These are phyloP conservation scores for Saturnia pavonia DNA, from an alignment of 2,888 invertebrate species.

Conservation along the genomic window DNA sequence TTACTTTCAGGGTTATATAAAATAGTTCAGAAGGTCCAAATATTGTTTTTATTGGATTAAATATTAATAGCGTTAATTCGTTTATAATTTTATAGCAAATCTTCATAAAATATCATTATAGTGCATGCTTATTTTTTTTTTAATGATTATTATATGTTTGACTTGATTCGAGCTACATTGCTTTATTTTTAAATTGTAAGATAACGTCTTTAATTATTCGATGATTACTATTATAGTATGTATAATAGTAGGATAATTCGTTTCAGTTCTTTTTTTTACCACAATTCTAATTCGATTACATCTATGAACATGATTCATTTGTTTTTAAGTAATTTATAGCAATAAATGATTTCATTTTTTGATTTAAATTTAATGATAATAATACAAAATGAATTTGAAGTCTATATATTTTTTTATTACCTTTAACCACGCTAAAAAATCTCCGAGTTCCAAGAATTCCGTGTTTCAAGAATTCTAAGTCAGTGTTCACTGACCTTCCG, in stretches of 20 bases:
- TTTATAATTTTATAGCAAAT: not conserved
- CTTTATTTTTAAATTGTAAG: too few species aligned
- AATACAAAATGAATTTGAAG: not conserved
- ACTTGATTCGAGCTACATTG: too few species aligned
- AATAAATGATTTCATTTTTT: too few species aligned
- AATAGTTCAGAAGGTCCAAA: not conserved
- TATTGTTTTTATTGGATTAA: not conserved
- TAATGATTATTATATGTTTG: too few species aligned
- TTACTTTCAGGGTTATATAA: constrained; percentile 34
- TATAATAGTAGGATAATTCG: too few species aligned
- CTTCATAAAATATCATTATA: too few species aligned
- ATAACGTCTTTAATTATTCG: too few species aligned
- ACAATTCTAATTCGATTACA: not conserved
- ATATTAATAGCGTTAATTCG: not conserved
- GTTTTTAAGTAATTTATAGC: not conserved
- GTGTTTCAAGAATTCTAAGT: not conserved
- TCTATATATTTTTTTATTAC: not conserved
- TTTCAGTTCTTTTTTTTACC: not conserved
- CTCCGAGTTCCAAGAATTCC: not conserved
- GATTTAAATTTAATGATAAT: not conserved
- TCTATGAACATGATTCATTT: not conserved
- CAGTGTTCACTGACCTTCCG: not conserved
- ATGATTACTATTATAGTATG: too few species aligned
- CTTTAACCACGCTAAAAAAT: not conserved
- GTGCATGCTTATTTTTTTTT: too few species aligned